Conservation (phyloP, 2,797 vertebrate genomes). For the Sternotherus odoratus region DNA sequence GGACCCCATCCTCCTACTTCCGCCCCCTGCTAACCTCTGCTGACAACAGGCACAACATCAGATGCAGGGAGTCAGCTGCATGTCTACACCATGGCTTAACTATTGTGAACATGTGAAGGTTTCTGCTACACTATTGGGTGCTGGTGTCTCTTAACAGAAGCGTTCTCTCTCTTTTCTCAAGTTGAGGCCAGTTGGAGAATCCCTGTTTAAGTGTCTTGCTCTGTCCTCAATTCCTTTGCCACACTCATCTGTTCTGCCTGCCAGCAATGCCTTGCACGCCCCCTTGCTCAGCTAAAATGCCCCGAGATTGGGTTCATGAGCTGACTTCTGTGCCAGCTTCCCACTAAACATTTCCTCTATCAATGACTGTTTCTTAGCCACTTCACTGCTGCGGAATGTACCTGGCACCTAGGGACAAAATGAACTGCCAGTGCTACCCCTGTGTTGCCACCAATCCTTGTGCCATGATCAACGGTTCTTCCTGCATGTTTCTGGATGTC, state of each 20-base stretch:
- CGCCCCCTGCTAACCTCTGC: not conserved
- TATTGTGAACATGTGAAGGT: not conserved
- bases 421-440: not conserved
- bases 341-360: not conserved
- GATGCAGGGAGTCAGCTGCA: not conserved
- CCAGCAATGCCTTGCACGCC: accelerated
- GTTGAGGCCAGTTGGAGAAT: not conserved
- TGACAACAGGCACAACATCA: not conserved
- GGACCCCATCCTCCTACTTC: not conserved
- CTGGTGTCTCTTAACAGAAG: not conserved
- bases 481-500: not conserved
- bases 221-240: not conserved
- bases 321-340: not conserved
- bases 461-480: not conserved
- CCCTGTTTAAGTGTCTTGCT: not conserved
- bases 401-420: not conserved
- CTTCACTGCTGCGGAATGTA: not conserved
- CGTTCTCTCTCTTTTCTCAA: not conserved
- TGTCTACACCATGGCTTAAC: not conserved
- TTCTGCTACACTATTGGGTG: not conserved
- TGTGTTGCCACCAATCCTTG: not conserved
- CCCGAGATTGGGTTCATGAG: not conserved
- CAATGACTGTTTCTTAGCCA: not conserved
- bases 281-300: not conserved
- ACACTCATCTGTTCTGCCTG: not conserved